These are phyloP conservation scores for Cebidichthys violaceus DNA, from an alignment of 2,113 vertebrate genomes.

Conservation along the genomic window DNA sequence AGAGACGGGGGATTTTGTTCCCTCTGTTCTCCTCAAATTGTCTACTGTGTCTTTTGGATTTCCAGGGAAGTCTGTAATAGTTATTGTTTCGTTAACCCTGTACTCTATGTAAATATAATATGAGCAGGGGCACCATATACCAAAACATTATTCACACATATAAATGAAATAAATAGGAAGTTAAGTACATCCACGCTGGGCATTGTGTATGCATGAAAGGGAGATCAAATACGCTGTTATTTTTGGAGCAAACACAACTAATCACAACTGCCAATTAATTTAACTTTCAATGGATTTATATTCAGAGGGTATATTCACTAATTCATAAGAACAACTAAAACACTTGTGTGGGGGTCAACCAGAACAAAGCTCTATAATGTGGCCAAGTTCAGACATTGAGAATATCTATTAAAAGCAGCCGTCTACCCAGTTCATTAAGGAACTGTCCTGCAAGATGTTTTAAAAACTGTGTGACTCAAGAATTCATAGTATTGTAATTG, in stretches of 20 bases:
- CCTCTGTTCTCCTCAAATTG: constrained; percentile 68
- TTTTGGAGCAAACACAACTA: constrained; percentile 6
- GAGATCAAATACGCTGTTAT: constrained; percentile 16
- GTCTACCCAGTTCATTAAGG: constrained; percentile 8
- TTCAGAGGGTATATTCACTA: constrained; percentile 24
- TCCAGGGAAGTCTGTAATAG: constrained; percentile 59
- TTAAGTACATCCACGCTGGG: background rate
- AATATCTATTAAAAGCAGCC: constrained; percentile 5
- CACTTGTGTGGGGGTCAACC: constrained; percentile 25
- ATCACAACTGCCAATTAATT: constrained; percentile 34
- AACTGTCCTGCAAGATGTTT: constrained; percentile 9
- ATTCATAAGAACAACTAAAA: constrained; percentile 36
- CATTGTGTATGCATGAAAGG: constrained; percentile 13
- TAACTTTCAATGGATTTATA: constrained; percentile 42
- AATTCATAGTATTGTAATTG: constrained; percentile 34
- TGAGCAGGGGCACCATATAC: constrained; percentile 13
- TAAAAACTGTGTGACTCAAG: constrained; percentile 11
- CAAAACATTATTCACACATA: constrained; percentile 26
- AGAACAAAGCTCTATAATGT: constrained; percentile 26
- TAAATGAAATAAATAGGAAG: constrained; percentile 22
- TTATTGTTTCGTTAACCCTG: constrained; percentile 62
- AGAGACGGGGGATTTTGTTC: constrained; percentile 85
- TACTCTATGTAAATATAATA: constrained; percentile 57
- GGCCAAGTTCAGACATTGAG: constrained; percentile 28
- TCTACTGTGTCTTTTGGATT: constrained; percentile 28